phyloP scores from a whole-genome alignment of 2,888 invertebrate genomes.

The Lingula anatina region DNA sequence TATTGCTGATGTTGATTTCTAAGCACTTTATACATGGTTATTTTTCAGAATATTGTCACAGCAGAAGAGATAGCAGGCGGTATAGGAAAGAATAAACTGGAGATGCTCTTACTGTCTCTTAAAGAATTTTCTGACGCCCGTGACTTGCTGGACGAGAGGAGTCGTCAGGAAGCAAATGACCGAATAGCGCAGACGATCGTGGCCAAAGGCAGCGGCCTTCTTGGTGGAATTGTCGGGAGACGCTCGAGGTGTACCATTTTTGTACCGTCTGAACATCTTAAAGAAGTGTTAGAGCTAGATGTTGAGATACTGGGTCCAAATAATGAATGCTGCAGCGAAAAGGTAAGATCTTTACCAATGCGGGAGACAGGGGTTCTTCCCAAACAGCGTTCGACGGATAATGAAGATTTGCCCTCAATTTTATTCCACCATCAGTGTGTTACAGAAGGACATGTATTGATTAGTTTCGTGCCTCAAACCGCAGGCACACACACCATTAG shows the following conservation, averaged over 20 bases:
- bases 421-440: conserved; percentile 33
- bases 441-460: conserved; percentile 30
- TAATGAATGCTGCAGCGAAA: conserved; percentile 28
- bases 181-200: conserved; percentile 15
- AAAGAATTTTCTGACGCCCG: conserved; percentile 26
- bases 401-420: conserved; percentile 12
- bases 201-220: conserved; percentile 42
- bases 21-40: too few species aligned
- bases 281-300: conserved; percentile 17
- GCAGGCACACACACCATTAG: conserved; percentile 31
- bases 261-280: conserved; percentile 3
- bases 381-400: background rate
- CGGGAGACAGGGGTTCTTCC: background rate
- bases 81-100: conserved; percentile 27
- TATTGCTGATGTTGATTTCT: too few species aligned
- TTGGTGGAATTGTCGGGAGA: conserved; percentile 43
- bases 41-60: conserved; percentile 27
- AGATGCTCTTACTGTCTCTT: conserved; percentile 35
- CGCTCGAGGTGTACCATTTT: conserved; percentile 40
- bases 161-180: conserved; percentile 1
- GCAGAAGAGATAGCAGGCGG: conserved; percentile 44
- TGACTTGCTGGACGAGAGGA: conserved; percentile 5
- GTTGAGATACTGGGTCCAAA: conserved; percentile 40
- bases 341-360: conserved; percentile 24
- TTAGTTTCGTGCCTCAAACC: conserved; percentile 32